Evolutionary conservation across 2,888 invertebrate species (phyloP).

Genomic region (Oxycera nigricornis): DNA sequence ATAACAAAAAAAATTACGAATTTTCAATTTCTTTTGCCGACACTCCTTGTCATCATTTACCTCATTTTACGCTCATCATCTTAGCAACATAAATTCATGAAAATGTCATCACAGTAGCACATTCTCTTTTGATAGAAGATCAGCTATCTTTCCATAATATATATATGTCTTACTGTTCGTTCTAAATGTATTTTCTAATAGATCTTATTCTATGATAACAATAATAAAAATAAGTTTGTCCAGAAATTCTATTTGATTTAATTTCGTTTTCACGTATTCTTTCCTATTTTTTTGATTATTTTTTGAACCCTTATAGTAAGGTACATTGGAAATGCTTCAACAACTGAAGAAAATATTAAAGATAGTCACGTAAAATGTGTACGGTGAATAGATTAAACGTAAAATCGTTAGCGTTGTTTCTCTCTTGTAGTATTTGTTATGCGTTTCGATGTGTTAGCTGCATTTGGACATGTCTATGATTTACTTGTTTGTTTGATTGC

Average conservation of each 20-base stretch:
- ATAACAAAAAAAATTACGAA: no score
- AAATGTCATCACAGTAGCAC: constrained; percentile 25
- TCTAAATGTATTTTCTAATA: constrained; percentile 10
- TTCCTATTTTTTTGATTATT: constrained; percentile 39
- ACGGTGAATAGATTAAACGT: background rate
- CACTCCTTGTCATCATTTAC: background rate
- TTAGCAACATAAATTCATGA: background rate
- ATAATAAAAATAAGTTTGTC: background rate
- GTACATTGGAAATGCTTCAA: constrained; percentile 49
- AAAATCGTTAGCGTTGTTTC: background rate
- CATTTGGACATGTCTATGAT: constrained; percentile 3
- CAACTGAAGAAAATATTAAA: background rate
- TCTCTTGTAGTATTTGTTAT: background rate
- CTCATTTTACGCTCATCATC: background rate
- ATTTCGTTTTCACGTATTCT: background rate
- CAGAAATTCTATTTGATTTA: background rate
- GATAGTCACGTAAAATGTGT: background rate
- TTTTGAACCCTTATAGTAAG: constrained; percentile 49
- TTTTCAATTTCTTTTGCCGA: constrained; percentile 27
- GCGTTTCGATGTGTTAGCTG: background rate
- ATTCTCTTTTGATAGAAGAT: constrained; percentile 32
- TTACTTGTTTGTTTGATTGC: background rate
- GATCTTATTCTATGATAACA: background rate
- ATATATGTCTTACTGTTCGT: constrained; percentile 31
- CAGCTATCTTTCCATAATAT: constrained; percentile 10